Base-by-base conservation (phyloP, 2,797 vertebrate genomes). In the Pseudomugil gertrudae region DNA sequence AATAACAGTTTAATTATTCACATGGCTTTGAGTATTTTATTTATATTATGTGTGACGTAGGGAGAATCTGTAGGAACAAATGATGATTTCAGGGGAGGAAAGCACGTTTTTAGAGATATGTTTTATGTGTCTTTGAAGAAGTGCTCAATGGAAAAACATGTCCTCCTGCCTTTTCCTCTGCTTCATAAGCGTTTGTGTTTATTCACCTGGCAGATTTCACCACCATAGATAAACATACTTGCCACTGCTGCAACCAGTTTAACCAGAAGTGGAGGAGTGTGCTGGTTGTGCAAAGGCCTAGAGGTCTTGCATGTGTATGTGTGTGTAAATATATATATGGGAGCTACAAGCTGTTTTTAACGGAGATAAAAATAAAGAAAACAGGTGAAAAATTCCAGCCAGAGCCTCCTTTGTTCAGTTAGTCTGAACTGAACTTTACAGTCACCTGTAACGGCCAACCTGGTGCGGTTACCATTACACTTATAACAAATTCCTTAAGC, bases 151-250 rank as follows among this genome's bases (percentile, higher is more conserved):
- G 8, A 47, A 38, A 43, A 47, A 21, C 40, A 47, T 47, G 43
- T 19, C 8, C 43, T 45, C n/a, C 43, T 21, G 43, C 43, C n/a
- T 47, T 21, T 47, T 21, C 8, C n/a, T 21, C 19, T 47, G 3
- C 1, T 5, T 43, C 2, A 43, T n/a, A 43, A 43, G 40, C 40
- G 43, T 45, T 45, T 45, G n/a, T 47, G 43, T 47, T 47, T 47
- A 47, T 21, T 47, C 43, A 47, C 43, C 43, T 47, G 43, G 43
- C n/a, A n/a, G 43, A 19, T 47, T 47, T 47, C 43, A 47, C 43
- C 0, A 9, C 40, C 40, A 43, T n/a, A 47, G n/a, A 47, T 21
- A 47, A 47, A 21, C 9, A 10, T 47, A n/a, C n/a, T 21, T 9
- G 9, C 21, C 21, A 5, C 43, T n/a, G n/a, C n/a, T 10, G 43